These are phyloP conservation scores for Oceanodroma leucorhoa DNA, from an alignment of 2,797 vertebrate genomes.

Conservation along the genomic window DNA sequence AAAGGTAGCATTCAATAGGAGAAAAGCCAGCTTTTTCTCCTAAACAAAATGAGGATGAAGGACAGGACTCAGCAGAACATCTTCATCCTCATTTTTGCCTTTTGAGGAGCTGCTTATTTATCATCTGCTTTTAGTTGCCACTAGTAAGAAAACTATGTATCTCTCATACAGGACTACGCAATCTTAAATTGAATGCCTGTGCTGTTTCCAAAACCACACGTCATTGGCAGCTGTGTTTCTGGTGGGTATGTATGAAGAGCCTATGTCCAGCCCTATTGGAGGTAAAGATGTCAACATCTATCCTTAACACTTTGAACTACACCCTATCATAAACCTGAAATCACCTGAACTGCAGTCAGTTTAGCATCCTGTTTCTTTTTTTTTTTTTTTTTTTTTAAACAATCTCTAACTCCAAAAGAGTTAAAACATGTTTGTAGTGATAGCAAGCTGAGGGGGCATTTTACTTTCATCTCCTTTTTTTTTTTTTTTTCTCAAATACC, in stretches of 20 bases:
- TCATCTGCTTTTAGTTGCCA: not conserved
- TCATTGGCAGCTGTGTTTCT: not conserved
- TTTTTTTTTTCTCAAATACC: constrained; percentile 29
- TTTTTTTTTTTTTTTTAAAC: not conserved
- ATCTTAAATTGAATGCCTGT: not conserved
- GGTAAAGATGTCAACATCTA: not conserved
- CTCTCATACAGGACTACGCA: not conserved
- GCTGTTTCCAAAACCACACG: not conserved
- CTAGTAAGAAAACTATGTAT: not conserved
- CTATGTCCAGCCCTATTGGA: not conserved
- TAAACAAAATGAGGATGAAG: not conserved
- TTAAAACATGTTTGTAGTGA: not conserved
- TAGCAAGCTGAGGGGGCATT: not conserved
- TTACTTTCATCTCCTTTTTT: not conserved
- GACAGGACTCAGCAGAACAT: not conserved
- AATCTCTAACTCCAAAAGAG: not conserved
- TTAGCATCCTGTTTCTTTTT: not conserved
- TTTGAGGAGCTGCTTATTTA: not conserved
- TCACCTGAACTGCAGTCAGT: not conserved
- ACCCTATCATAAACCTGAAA: not conserved
- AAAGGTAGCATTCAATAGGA: not conserved
- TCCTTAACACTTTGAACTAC: not conserved
- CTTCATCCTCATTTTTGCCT: not conserved
- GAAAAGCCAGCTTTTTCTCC: not conserved
- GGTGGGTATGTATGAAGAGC: not conserved